A percentile compares a stretch with the other conserved stretches of the same genome.
These are phyloP conservation scores for Acipenser transmontanus DNA, from an alignment of 2,797 vertebrate species.

Conservation along the genomic window DNA sequence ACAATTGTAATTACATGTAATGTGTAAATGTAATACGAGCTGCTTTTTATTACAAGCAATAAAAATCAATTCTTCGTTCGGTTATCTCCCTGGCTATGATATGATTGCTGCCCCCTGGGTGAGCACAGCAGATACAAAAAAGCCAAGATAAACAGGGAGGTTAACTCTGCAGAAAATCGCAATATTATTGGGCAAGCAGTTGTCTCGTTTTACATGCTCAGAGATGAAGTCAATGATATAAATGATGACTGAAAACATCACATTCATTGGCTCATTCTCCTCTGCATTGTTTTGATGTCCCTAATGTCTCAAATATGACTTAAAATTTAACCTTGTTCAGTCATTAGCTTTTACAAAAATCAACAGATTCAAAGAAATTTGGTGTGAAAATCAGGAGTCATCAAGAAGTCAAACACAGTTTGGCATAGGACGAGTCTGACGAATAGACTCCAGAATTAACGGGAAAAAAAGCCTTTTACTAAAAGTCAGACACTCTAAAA, in stretches of 20 bases:
- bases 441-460: no score
- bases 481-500: no score
- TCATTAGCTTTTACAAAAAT: no score
- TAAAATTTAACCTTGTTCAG: no score
- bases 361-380: no score
- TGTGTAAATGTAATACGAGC: conserved; percentile 68
- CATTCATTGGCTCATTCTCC: background rate
- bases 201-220: conserved; percentile 17
- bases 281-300: background rate
- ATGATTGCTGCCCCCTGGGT: conserved; percentile 35
- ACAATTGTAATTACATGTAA: conserved; percentile 66
- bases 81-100: conserved; percentile 51
- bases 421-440: no score
- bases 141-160: conserved; percentile 30
- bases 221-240: conserved; percentile 13
- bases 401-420: no score
- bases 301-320: no score
- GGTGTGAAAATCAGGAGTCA: background rate
- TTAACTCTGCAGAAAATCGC: conserved; percentile 19
- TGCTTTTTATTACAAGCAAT: conserved; percentile 65
- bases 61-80: conserved; percentile 71
- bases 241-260: conserved; percentile 6
- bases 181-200: conserved; percentile 2
- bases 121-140: conserved; percentile 33
- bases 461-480: no score